A percentile compares a stretch with the other conserved stretches of the same genome.
Conservation (phyloP, 1,140 invertebrate species). For the Aphelenchoides fujianensis region DNA sequence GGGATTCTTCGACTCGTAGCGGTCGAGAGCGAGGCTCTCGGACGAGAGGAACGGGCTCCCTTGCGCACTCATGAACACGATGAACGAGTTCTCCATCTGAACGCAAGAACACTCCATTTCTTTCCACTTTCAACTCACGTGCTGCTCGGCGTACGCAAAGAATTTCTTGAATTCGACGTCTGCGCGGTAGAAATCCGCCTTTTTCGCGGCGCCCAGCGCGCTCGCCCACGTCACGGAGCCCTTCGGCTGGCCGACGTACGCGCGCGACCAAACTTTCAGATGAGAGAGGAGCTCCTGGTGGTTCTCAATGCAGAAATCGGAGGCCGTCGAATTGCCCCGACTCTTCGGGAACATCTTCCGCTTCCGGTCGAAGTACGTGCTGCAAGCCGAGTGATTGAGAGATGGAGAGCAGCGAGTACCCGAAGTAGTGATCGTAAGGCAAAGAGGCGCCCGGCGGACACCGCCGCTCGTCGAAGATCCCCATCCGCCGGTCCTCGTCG, state of each 20-base stretch:
- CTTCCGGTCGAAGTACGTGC: too few species aligned
- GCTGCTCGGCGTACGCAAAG: neutral
- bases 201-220: neutral
- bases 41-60: neutral
- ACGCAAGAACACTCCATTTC: neutral
- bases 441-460: neutral
- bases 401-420: neutral
- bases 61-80: conserved; percentile 10
- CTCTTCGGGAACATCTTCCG: too few species aligned
- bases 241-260: neutral
- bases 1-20: conserved; percentile 5
- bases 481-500: neutral
- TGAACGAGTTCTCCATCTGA: conserved; percentile 4
- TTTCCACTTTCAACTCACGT: neutral
- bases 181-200: neutral
- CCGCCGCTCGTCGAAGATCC: neutral
- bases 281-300: neutral
- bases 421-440: neutral
- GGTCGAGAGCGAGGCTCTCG: neutral
- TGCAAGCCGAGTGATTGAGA: neutral
- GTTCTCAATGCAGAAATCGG: neutral
- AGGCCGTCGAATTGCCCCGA: too few species aligned
- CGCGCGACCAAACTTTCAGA: neutral
- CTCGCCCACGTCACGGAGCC: neutral
- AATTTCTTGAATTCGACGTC: neutral